Percentiles rank a stretch among this genome's conserved stretches.
Evolutionary conservation across 2,888 invertebrate species (phyloP).

Genomic region (Sarcophaga variegata): DNA sequence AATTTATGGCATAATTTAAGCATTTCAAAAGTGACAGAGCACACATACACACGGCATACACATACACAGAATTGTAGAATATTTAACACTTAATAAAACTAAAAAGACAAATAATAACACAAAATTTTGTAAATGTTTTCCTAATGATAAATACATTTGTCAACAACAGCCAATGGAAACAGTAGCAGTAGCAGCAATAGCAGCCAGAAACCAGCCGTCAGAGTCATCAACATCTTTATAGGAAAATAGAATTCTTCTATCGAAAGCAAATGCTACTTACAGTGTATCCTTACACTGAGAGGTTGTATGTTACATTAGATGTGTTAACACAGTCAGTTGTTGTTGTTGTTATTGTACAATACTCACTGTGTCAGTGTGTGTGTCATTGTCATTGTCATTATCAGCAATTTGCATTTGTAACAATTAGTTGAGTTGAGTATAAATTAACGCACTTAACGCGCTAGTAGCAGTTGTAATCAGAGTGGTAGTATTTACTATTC

Average conservation of each 20-base stretch:
- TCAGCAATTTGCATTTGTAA: slow-evolving; percentile 58
- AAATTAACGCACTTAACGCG: slow-evolving; percentile 49
- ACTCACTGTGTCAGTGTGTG: not conserved
- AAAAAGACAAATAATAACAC: slow-evolving; percentile 13
- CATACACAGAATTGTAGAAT: not conserved
- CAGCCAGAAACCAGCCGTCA: not conserved
- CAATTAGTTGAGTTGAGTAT: slow-evolving; percentile 50
- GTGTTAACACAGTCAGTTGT: no score
- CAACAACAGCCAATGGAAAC: not conserved
- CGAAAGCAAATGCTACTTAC: no score
- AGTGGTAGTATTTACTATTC: not conserved
- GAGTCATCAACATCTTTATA: not conserved
- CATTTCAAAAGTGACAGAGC: slow-evolving; percentile 18
- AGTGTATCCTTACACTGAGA: no score
- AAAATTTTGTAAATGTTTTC: slow-evolving; percentile 19
- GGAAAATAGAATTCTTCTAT: not conserved
- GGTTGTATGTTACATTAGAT: no score
- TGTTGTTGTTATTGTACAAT: no score
- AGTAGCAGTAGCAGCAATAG: not conserved
- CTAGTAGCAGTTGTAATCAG: not conserved
- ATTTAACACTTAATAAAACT: slow-evolving; percentile 32
- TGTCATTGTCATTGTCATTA: not conserved
- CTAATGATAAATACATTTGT: not conserved
- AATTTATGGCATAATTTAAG: slow-evolving; percentile 60
- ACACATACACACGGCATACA: not conserved